These are phyloP conservation scores for Crossocerus cetratus DNA, from an alignment of 2,888 invertebrate species.

Conservation along the genomic window DNA sequence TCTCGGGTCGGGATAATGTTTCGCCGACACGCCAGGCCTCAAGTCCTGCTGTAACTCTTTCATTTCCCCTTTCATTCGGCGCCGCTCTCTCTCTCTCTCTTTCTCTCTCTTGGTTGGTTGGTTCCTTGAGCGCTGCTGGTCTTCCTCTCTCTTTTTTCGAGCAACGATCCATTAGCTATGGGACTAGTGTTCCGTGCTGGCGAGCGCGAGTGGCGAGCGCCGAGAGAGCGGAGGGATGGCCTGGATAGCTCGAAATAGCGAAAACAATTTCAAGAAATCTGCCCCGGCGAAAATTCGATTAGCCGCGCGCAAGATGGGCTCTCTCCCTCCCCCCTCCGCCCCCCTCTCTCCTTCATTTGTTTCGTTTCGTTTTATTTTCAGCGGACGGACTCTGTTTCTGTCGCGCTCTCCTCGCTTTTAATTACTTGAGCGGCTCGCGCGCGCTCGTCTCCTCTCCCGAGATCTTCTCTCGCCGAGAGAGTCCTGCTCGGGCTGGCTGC, in stretches of 20 bases:
- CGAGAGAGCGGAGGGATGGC: constrained; percentile 14
- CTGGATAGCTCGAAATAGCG: constrained; percentile 61
- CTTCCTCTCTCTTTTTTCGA: constrained; percentile 30
- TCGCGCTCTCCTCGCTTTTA: constrained; percentile 62
- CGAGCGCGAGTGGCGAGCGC: not conserved
- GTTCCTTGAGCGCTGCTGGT: not conserved
- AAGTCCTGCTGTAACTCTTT: constrained; percentile 62
- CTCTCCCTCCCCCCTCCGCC: constrained; percentile 41
- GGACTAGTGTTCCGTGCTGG: constrained; percentile 32
- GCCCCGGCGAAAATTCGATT: constrained; percentile 74
- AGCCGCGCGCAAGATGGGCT: constrained; percentile 72
- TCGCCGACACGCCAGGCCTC: constrained; percentile 69
- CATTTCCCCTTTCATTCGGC: constrained; percentile 50
- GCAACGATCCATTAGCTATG: constrained; percentile 61
- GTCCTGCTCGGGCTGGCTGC: too few species aligned
- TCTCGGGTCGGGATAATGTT: constrained; percentile 69
- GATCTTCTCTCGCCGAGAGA: constrained; percentile 35
- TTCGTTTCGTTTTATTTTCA: constrained; percentile 75
- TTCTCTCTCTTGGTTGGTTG: not conserved
- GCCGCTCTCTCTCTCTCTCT: constrained; percentile 2
- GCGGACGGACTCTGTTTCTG: constrained; percentile 60
- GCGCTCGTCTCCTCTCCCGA: constrained; percentile 32
- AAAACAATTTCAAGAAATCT: constrained; percentile 75
- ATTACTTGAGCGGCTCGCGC: constrained; percentile 60
- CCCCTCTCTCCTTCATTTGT: constrained; percentile 63